A percentile compares a stretch with the other conserved stretches of the same genome.
phyloP scores from a whole-genome alignment of 2,797 vertebrate species.

The Pitangus sulphuratus region DNA sequence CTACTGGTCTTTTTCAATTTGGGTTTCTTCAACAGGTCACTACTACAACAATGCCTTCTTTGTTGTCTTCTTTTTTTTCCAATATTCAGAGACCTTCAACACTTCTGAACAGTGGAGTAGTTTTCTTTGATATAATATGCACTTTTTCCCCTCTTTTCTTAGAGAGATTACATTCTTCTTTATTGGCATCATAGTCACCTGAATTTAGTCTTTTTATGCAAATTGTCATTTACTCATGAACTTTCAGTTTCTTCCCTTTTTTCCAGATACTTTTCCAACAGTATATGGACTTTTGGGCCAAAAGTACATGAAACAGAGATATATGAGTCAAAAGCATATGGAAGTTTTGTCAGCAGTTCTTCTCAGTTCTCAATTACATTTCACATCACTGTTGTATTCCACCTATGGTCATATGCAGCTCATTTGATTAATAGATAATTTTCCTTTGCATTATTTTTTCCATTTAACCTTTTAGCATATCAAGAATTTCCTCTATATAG shows the following conservation, averaged over 20 bases:
- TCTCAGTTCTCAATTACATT: background rate
- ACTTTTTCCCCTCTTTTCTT: background rate
- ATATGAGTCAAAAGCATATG: background rate
- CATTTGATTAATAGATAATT: background rate
- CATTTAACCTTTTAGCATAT: background rate
- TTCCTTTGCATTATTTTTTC: background rate
- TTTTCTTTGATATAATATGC: background rate
- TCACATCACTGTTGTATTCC: background rate
- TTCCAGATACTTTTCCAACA: background rate
- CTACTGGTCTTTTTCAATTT: background rate
- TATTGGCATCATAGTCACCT: background rate
- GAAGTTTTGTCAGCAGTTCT: background rate
- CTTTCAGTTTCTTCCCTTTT: background rate
- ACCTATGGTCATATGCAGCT: background rate
- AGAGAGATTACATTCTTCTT: background rate
- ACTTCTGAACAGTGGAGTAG: background rate
- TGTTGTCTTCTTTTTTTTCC: background rate
- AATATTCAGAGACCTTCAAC: background rate
- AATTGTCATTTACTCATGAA: background rate
- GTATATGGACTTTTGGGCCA: background rate
- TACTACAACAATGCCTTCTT: background rate
- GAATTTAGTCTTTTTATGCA: background rate
- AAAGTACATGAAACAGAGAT: background rate
- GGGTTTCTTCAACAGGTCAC: background rate
- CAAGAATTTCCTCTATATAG: background rate